Percentiles rank a stretch among this genome's conserved stretches.
These are phyloP conservation scores for Heliocidaris tuberculata DNA, from an alignment of 35 echinoderm and acorn worm genomes.

Conservation along the genomic window DNA sequence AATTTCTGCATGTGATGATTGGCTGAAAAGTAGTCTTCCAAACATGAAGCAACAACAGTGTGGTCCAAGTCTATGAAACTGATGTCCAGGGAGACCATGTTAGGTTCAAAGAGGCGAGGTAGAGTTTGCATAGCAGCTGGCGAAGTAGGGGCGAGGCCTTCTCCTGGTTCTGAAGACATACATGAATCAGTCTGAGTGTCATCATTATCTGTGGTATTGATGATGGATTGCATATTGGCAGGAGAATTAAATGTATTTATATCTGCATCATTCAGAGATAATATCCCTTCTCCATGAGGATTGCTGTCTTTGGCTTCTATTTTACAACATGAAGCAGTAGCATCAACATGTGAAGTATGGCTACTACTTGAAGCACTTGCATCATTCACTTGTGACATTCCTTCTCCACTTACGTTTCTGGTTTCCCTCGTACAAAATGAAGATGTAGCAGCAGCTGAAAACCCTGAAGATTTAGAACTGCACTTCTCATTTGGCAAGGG, in stretches of 20 bases:
- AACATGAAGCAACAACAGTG: constrained; percentile 35
- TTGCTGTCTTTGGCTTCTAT: background rate
- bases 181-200: background rate
- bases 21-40: constrained; percentile 61
- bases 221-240: background rate
- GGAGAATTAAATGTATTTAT: background rate
- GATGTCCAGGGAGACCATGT: constrained; percentile 61
- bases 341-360: background rate
- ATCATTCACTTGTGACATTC: background rate
- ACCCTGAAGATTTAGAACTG: background rate
- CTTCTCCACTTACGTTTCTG: background rate
- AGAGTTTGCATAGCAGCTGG: background rate
- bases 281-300: background rate
- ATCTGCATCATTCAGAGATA: background rate
- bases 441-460: background rate
- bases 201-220: background rate
- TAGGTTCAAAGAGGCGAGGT: constrained; percentile 54
- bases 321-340: background rate
- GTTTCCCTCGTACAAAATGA: background rate
- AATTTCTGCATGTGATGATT: constrained; percentile 56
- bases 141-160: background rate
- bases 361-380: background rate
- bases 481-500: background rate
- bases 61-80: constrained; percentile 57
- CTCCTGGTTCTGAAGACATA: background rate